Percentiles rank a stretch among this genome's conserved stretches.
Evolutionary conservation across 2,888 invertebrate species (phyloP).

Genomic region (Drosophila anomalipes): DNA sequence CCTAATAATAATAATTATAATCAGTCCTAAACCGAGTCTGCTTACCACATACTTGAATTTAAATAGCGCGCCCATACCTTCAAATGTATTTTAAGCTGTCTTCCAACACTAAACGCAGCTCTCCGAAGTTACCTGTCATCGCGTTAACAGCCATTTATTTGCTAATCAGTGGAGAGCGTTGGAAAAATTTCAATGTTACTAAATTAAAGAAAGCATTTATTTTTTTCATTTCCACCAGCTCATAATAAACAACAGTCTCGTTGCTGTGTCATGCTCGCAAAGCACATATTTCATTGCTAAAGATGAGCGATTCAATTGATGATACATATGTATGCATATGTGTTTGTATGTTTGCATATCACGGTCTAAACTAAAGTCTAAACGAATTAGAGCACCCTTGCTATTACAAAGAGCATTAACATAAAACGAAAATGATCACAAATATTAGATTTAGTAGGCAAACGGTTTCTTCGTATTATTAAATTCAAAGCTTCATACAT

Average conservation of each 20-base stretch:
- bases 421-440: not conserved
- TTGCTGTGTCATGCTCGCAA: slow-evolving; percentile 43
- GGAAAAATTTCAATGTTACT: not conserved
- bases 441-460: not conserved
- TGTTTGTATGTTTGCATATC: not conserved
- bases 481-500: slow-evolving; percentile 9
- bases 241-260: slow-evolving; percentile 13
- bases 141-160: not conserved
- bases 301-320: slow-evolving; percentile 8
- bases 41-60: not conserved
- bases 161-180: not conserved
- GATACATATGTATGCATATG: no score
- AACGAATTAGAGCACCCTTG: not conserved
- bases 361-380: not conserved
- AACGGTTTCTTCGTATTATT: not conserved
- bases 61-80: slow-evolving; percentile 16
- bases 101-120: slow-evolving; percentile 21
- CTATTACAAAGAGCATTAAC: not conserved
- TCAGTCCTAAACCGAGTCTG: not conserved
- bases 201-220: slow-evolving; percentile 1
- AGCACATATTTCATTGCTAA: slow-evolving; percentile 7
- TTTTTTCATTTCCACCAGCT: not conserved
- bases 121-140: slow-evolving; percentile 10
- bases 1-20: not conserved
- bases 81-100: not conserved